phyloP scores from a whole-genome alignment of 2,888 invertebrate species.

The Cheilosia scutellata region DNA sequence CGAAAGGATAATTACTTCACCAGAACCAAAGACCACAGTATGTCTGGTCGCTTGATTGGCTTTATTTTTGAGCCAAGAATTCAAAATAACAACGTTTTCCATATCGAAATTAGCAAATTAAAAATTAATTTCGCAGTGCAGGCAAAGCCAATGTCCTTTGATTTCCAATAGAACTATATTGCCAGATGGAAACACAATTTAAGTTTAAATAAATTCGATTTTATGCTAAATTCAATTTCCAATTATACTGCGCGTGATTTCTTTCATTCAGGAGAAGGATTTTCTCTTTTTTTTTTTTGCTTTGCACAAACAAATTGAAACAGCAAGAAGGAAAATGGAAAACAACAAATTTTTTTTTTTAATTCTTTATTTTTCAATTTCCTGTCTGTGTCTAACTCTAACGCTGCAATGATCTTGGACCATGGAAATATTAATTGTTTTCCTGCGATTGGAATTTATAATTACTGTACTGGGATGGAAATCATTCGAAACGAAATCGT shows the following conservation, averaged over 20 bases:
- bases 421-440: constrained; percentile 65
- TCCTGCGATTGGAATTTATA: constrained; percentile 71
- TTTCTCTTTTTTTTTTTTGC: constrained; percentile 3
- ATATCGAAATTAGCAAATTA: constrained; percentile 40
- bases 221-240: constrained; percentile 67
- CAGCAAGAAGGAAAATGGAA: constrained; percentile 1
- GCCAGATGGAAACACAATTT: constrained; percentile 22
- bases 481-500: too few relatives aligned
- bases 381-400: neutral
- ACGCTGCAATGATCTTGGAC: constrained; percentile 38
- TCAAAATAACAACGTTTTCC: neutral
- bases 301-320: constrained; percentile 23
- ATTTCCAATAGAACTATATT: neutral
- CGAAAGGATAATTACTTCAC: constrained; percentile 42
- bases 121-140: constrained; percentile 28
- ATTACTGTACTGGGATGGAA: constrained; percentile 47
- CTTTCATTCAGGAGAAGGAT: constrained; percentile 3
- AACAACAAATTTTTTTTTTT: constrained; percentile 45
- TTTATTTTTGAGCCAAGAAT: neutral
- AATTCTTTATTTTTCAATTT: neutral
- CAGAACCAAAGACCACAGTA: neutral
- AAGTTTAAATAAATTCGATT: constrained; percentile 62
- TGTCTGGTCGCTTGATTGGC: constrained; percentile 29
- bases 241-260: constrained; percentile 54
- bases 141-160: constrained; percentile 1